Conservation (phyloP, 2,888 invertebrate species). For the Zaprionus lineosus region DNA sequence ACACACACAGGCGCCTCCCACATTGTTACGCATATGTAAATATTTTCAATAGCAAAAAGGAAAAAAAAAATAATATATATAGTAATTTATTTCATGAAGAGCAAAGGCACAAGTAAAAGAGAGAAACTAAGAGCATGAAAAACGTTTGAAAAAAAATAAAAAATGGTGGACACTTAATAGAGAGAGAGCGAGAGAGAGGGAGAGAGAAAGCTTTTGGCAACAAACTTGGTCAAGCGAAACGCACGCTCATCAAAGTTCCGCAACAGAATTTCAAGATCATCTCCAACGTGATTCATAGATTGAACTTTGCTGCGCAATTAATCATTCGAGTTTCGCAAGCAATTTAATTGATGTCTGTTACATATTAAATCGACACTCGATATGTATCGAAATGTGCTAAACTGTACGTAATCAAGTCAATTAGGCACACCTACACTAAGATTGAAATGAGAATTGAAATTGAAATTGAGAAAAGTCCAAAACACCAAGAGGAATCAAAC, state of each 20-base stretch:
- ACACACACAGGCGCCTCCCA: constrained; percentile 17
- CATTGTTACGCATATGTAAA: constrained; percentile 62
- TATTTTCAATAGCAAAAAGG: constrained; percentile 54
- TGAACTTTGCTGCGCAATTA: neutral
- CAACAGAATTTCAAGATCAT: constrained; percentile 47
- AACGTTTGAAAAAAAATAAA: too few species aligned
- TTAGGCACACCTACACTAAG: too few species aligned
- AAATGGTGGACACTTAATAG: too few species aligned
- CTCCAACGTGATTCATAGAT: constrained; percentile 36
- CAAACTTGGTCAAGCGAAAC: constrained; percentile 16
- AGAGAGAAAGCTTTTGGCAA: constrained; percentile 34
- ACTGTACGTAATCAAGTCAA: too few species aligned
- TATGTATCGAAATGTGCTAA: too few species aligned
- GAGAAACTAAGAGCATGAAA: neutral
- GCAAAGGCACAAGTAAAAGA: neutral
- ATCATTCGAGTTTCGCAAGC: too few species aligned
- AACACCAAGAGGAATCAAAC: too few species aligned
- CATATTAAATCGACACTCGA: too few species aligned
- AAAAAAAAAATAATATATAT: too few species aligned
- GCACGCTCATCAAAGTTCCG: constrained; percentile 36
- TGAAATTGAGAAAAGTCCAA: too few species aligned
- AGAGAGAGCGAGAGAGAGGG: neutral
- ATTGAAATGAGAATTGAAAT: too few species aligned
- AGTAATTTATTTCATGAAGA: constrained; percentile 23
- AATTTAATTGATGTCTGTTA: too few species aligned